Conservation (phyloP, 2,113 vertebrate species). For the Rynchops niger region DNA sequence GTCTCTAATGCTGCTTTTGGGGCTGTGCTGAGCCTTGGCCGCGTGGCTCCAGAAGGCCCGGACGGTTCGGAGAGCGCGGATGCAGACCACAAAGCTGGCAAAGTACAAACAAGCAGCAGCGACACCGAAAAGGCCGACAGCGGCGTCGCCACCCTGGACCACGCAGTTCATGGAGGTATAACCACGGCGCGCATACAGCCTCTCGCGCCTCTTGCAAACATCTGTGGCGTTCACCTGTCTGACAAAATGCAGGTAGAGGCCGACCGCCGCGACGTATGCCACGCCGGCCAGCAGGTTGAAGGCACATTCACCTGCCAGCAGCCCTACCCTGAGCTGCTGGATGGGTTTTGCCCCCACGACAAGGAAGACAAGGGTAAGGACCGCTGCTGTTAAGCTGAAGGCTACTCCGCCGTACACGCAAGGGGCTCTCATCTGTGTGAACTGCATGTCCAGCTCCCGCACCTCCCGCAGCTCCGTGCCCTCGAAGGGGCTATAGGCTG, state of each 20-base stretch:
- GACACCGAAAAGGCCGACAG: constrained; percentile 78
- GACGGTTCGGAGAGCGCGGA: constrained; percentile 58
- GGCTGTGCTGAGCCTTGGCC: neutral
- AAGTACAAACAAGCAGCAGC: constrained; percentile 77
- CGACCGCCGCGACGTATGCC: constrained; percentile 76
- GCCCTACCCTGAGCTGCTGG: constrained; percentile 65
- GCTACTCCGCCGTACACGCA: constrained; percentile 81
- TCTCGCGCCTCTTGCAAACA: constrained; percentile 75
- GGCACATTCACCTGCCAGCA: constrained; percentile 74
- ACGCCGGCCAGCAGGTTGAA: constrained; percentile 75
- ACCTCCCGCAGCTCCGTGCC: constrained; percentile 82
- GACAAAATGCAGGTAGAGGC: constrained; percentile 87
- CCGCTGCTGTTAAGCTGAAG: constrained; percentile 75
- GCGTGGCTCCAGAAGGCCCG: neutral
- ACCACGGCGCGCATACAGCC: constrained; percentile 79
- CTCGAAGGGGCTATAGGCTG: constrained; percentile 79
- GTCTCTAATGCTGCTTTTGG: neutral
- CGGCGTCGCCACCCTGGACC: constrained; percentile 80
- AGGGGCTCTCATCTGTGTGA: constrained; percentile 87
- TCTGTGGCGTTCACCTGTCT: constrained; percentile 81
- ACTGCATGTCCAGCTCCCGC: constrained; percentile 85
- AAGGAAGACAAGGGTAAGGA: constrained; percentile 82
- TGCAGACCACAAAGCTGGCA: constrained; percentile 68
- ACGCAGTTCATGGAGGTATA: constrained; percentile 87
- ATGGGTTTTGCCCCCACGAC: constrained; percentile 79